Base-by-base conservation (phyloP, 2,797 vertebrate species). In the Tarsius wallacei region DNA sequence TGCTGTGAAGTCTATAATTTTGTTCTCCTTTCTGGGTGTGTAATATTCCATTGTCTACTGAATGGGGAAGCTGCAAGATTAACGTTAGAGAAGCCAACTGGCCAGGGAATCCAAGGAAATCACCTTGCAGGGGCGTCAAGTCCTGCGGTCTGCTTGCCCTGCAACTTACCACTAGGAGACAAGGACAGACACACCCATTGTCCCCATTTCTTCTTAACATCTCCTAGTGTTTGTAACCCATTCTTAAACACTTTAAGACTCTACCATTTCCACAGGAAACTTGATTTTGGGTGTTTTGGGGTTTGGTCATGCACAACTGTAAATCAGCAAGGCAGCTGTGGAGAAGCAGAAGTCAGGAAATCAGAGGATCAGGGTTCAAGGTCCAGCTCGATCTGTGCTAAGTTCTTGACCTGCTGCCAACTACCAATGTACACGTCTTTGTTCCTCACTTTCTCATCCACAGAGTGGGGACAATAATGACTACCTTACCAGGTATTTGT, bases 231-330 rank as follows among this genome's bases (percentile, higher is more conserved):
- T 80, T 70, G 7, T 31, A 93, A 68, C 22, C 26, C 16, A 74
- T 28, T 70, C 19, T 70, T 22, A 71, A 87, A 91, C 22, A 53
- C 33, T 31, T 57, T 33, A 24, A 59, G 71, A 28, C 9, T 57
- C 76, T 76, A 57, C 42, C 4, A 64, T 88, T 97, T 93, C 70
- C 64, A 86, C 0, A 63, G 36, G n/a, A 81, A 93, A 87, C 13
- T 73, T 73, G 42, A 55, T 76, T 76, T 55, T 5, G 59, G 14
- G 9, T 84, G 14, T 22, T 28, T 59, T 51, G 16, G 66, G 82
- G 14, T 59, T 91, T 85, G 66, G 36, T 71, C 33, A 93, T 51
- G 82, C 4, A 59, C 26, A 59, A 77, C 33, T 81, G 11, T 76
- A 59, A 93, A 19, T 66, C 28, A 73, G 47, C 59, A 55, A 90